Conservation (phyloP, 2,113 vertebrate species). For the Gallinago paraguaiae region DNA sequence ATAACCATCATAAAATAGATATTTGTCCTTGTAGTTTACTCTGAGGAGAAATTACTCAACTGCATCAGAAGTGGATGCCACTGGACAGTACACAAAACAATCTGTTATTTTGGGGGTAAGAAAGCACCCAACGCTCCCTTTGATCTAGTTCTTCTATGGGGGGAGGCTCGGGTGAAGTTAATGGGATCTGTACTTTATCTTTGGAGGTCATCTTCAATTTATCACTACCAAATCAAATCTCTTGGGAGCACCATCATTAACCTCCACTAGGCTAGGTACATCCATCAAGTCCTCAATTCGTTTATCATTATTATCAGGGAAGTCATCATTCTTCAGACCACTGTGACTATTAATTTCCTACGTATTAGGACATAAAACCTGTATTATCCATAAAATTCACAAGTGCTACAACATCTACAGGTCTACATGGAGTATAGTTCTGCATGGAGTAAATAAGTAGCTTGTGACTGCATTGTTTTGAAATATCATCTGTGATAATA, state of each 20-base stretch:
- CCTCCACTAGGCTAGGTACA: not conserved
- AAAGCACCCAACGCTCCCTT: not conserved
- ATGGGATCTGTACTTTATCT: constrained; percentile 2
- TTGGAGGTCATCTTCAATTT: constrained; percentile 44
- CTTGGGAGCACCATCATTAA: constrained; percentile 13
- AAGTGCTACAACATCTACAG: not conserved
- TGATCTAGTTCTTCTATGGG: not conserved
- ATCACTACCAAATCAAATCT: constrained; percentile 32
- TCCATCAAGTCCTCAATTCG: constrained; percentile 17
- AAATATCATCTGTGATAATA: not conserved
- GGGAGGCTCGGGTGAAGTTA: not conserved
- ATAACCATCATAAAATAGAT: not conserved
- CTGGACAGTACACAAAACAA: not conserved
- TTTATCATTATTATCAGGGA: constrained; percentile 29
- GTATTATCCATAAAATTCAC: constrained; percentile 27
- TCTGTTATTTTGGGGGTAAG: not conserved
- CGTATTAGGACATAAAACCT: not conserved
- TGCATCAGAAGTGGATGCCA: not conserved
- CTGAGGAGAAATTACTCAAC: not conserved
- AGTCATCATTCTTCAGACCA: constrained; percentile 9
- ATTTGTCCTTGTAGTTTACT: not conserved
- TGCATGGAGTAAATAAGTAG: not conserved
- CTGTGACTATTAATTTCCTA: constrained; percentile 14
- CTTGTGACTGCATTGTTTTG: not conserved
- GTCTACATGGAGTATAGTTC: not conserved